These are phyloP conservation scores for Drosophila seclusa DNA, from an alignment of 2,888 invertebrate species.

Conservation along the genomic window DNA sequence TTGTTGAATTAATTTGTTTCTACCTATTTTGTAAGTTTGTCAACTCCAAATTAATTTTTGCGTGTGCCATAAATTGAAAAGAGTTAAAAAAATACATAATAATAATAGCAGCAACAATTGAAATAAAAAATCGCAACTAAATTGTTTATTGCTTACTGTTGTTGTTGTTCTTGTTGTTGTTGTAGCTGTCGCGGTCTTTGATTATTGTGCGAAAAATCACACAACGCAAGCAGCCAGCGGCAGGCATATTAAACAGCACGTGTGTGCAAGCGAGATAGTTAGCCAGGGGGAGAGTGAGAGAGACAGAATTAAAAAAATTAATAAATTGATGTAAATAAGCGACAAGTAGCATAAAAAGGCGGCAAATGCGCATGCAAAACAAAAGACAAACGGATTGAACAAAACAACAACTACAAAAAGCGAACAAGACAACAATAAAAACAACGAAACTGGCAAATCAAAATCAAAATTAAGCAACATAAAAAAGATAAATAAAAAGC, in stretches of 20 bases:
- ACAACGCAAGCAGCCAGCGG: constrained; percentile 66
- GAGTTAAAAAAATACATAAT: constrained; percentile 5
- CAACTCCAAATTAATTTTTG: constrained; percentile 28
- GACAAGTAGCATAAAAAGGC: constrained; percentile 56
- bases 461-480: constrained; percentile 56
- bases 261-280: constrained; percentile 10
- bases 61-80: constrained; percentile 48
- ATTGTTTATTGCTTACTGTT: constrained; percentile 36
- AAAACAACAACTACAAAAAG: constrained; percentile 5
- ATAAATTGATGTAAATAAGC: constrained; percentile 75
- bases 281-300: no score
- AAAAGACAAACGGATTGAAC: constrained; percentile 20
- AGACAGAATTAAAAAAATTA: constrained; percentile 46
- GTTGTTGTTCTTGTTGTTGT: constrained; percentile 29
- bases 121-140: constrained; percentile 55
- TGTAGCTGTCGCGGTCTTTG: constrained; percentile 55
- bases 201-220: constrained; percentile 79
- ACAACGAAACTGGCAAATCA: constrained; percentile 56
- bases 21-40: constrained; percentile 5
- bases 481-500: constrained; percentile 1
- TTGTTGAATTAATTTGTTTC: constrained; percentile 9
- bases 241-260: constrained; percentile 67
- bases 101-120: constrained; percentile 41
- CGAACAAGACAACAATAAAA: constrained; percentile 9
- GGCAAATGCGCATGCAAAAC: constrained; percentile 49